Evolutionary conservation across 2,113 vertebrate genomes (phyloP), one percentile per base, ranked within the genome.

Genomic region (Cnemophilus loriae): DNA sequence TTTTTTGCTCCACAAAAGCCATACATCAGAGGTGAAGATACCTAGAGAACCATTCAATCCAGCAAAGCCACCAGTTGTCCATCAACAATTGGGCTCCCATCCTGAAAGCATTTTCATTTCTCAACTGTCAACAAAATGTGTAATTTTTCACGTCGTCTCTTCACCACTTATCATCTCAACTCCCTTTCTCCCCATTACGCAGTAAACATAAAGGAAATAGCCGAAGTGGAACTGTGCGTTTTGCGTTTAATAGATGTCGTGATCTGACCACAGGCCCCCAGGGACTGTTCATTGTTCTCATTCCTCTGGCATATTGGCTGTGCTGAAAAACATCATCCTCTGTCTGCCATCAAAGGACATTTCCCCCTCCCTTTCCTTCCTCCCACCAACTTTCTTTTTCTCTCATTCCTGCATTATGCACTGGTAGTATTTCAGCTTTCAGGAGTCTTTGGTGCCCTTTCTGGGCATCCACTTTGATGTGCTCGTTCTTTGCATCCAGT

Each of bases 401-500:
- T 49, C 63, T 77, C 37, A 27, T 73, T 89, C 42, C 44, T 92
- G n/a, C 56, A 47, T 80, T 85, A 28, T 22, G 32, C n/a, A 26
- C 21, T 30, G 21, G 4, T 57, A n/a, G 11, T 39, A 27, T 69
- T 82, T 59, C 71, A 75, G 27, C 16, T 63, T 50, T 87, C 16
- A 3, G 42, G 39, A 78, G 5, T 20, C 37, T 46, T 75, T 27
- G 41, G 18, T 22, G 39, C 12, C 52, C 24, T 59, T 73, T 82
- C 64, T 30, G 32, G 44, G 20, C 16, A 39, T 28, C 12, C 8
- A 4, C 22, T 77, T 63, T 42, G 50, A 37, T 55, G 33, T 0
- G 1, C 4, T 85, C 2, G 0, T 71, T 68, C 42, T 24, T 52
- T n/a, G 15, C 0, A 0, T 28, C 21, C 6, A 16, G 61, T 14